Conservation (phyloP, 2,888 invertebrate genomes). For the Ctena decussata region DNA sequence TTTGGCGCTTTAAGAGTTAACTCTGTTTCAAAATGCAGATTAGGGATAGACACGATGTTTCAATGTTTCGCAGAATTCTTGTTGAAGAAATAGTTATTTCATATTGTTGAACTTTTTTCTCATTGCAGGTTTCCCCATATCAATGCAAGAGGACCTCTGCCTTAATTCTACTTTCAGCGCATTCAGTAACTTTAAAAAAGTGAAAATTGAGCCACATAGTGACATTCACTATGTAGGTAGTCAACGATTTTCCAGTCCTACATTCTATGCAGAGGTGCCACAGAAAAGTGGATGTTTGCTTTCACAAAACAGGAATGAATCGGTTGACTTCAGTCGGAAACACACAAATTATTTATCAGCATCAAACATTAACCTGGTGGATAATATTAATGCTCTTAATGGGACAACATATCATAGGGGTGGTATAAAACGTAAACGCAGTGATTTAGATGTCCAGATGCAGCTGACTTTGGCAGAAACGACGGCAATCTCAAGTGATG, state of each 20-base stretch:
- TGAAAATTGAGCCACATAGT: constrained; percentile 80
- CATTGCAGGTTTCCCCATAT: constrained; percentile 68
- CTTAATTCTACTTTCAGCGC: constrained; percentile 73
- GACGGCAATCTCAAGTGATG: constrained; percentile 84
- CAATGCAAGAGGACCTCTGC: constrained; percentile 83
- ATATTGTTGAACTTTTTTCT: constrained; percentile 1
- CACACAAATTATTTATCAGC: constrained; percentile 89
- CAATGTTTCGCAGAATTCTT: too few relatives aligned
- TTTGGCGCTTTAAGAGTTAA: too few relatives aligned
- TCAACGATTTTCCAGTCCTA: constrained; percentile 75
- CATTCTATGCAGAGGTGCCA: constrained; percentile 64
- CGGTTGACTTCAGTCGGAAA: constrained; percentile 51
- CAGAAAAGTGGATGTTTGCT: constrained; percentile 62
- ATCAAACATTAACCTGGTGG: constrained; percentile 89
- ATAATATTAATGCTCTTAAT: constrained; percentile 37
- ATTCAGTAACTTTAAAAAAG: constrained; percentile 82
- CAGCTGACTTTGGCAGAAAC: constrained; percentile 83
- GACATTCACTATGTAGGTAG: constrained; percentile 78
- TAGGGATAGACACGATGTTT: too few relatives aligned
- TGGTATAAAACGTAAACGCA: constrained; percentile 86
- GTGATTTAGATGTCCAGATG: constrained; percentile 84
- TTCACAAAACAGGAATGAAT: constrained; percentile 65
- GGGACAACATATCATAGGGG: constrained; percentile 88
- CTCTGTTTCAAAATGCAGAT: too few relatives aligned
- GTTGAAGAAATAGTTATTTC: too few relatives aligned